These are phyloP conservation scores for Eilema griseolum DNA, from an alignment of 2,888 invertebrate genomes.

Conservation along the genomic window DNA sequence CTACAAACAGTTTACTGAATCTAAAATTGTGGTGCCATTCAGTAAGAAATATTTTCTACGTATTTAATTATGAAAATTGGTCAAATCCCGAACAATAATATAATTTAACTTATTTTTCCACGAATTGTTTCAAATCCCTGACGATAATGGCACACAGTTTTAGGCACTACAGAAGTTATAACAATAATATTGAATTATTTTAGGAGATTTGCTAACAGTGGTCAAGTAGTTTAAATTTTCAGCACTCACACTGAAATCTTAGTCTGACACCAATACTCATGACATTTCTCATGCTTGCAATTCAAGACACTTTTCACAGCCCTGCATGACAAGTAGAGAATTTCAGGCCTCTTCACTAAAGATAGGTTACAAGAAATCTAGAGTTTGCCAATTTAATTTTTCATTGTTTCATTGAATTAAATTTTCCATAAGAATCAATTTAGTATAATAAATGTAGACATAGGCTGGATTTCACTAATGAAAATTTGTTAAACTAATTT, in stretches of 20 bases:
- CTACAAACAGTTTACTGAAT: neutral
- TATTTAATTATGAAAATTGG: too few species aligned
- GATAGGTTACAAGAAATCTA: neutral
- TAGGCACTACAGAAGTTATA: neutral
- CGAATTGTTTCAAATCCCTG: neutral
- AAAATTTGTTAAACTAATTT: too few species aligned
- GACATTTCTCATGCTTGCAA: neutral
- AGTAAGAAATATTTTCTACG: neutral
- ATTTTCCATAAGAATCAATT: too few species aligned
- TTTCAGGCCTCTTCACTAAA: neutral
- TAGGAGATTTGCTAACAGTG: neutral
- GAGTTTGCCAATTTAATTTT: too few species aligned
- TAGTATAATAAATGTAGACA: too few species aligned
- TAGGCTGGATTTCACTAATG: too few species aligned
- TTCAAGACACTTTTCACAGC: conserved; percentile 4
- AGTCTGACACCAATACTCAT: neutral
- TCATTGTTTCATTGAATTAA: too few species aligned
- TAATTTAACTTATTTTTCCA: neutral
- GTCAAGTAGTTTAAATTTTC: neutral
- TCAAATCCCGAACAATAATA: neutral
- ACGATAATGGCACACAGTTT: neutral
- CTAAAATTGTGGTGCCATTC: neutral
- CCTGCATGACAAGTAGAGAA: neutral
- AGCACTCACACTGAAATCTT: neutral
- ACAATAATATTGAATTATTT: neutral